Conservation (phyloP, 2,888 invertebrate species). For the Epistrophe grossulariae region DNA sequence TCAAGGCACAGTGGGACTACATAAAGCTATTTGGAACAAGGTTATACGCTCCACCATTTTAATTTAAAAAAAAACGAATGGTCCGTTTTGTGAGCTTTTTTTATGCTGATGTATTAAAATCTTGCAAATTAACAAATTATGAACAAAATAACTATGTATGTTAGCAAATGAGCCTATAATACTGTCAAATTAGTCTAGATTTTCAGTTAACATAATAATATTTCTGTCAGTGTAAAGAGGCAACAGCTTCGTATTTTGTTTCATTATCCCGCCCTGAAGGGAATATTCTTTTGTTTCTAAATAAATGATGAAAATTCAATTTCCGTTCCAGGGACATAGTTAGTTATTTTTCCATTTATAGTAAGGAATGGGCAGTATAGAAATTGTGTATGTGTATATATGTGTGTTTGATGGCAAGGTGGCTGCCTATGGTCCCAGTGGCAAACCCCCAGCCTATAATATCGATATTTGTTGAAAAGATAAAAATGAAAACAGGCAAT, state of each 20-base stretch:
- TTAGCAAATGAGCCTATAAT: too few relatives aligned
- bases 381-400: not conserved
- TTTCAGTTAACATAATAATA: not conserved
- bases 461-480: not conserved
- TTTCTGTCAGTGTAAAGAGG: constrained; percentile 3
- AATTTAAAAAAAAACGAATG: too few relatives aligned
- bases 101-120: too few relatives aligned
- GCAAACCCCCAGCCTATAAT: constrained; percentile 6
- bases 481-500: not conserved
- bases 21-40: too few relatives aligned
- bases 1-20: too few relatives aligned
- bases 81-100: too few relatives aligned
- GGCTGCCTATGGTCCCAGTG: not conserved
- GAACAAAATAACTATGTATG: too few relatives aligned
- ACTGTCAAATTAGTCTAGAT: too few relatives aligned
- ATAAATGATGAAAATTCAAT: constrained; percentile 72
- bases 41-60: too few relatives aligned
- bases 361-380: not conserved
- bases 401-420: not conserved
- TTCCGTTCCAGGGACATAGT: constrained; percentile 60
- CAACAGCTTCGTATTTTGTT: constrained; percentile 26
- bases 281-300: constrained; percentile 60
- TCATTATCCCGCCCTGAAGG: constrained; percentile 43
- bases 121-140: too few relatives aligned
- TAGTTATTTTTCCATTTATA: constrained; percentile 65